Evolutionary conservation across 1,140 invertebrate genomes (phyloP).

Genomic region (Plodia interpunctella): DNA sequence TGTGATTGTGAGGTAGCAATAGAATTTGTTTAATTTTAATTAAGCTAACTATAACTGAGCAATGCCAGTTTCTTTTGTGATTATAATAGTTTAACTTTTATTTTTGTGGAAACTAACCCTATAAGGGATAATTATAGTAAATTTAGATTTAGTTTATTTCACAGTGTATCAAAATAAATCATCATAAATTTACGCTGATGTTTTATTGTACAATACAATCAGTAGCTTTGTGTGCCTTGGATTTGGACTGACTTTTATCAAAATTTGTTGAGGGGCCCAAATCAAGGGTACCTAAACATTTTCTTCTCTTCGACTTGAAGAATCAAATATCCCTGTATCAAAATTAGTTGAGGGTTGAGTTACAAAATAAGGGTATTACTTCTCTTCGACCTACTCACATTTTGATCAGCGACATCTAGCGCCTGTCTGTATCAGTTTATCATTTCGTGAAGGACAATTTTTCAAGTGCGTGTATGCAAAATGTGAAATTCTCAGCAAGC

Average conservation of each 20-base stretch:
- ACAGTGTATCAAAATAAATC: slow-evolving; percentile 1
- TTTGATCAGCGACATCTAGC: not conserved
- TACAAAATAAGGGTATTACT: not conserved
- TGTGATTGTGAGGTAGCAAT: not conserved
- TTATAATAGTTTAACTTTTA: not conserved
- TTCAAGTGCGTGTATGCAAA: no score
- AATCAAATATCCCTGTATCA: no score
- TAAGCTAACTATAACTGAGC: not conserved
- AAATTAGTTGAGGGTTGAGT: not conserved
- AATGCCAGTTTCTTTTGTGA: not conserved
- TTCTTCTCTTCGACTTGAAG: no score
- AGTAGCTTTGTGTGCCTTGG: no score
- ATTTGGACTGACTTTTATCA: no score
- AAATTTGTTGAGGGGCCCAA: no score
- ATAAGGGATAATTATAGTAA: not conserved
- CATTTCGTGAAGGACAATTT: no score
- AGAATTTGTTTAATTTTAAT: not conserved
- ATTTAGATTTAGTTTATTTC: slow-evolving; percentile 4
- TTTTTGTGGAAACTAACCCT: not conserved
- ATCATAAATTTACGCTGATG: not conserved
- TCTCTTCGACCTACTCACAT: not conserved
- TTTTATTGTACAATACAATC: not conserved
- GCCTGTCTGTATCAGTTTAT: no score
- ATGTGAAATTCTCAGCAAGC: not conserved
- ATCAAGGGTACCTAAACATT: no score